Percentiles rank a stretch among this genome's conserved stretches.
Evolutionary conservation across 2,113 vertebrate genomes (phyloP).

Genomic region (Nothocercus nigrocapillus): DNA sequence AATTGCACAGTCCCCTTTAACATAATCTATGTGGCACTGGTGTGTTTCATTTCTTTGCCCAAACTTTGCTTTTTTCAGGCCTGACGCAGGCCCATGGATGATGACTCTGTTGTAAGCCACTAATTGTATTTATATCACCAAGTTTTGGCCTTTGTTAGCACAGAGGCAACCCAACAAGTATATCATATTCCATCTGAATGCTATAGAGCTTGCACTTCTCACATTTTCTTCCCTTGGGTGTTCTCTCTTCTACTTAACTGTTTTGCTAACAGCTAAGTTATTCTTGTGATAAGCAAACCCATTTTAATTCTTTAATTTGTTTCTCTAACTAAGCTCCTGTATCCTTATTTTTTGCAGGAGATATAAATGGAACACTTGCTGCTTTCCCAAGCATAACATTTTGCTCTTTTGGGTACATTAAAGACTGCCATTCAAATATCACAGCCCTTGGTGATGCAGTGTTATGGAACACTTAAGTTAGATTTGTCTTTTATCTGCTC

Average conservation of each 20-base stretch:
- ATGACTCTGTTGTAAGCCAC: background rate
- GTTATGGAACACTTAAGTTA: constrained; percentile 10
- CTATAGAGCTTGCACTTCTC: background rate
- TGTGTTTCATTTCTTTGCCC: background rate
- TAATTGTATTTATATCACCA: background rate
- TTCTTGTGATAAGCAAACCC: background rate
- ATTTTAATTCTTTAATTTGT: background rate
- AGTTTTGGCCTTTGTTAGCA: background rate
- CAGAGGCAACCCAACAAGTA: background rate
- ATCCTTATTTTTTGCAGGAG: background rate
- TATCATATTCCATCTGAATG: background rate
- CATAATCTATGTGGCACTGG: background rate
- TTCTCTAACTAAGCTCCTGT: background rate
- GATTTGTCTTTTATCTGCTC: background rate
- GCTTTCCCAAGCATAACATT: background rate
- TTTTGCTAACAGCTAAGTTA: background rate
- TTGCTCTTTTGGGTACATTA: background rate
- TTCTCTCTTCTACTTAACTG: background rate
- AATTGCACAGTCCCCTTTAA: background rate
- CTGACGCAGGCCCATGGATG: background rate
- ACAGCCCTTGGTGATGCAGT: background rate
- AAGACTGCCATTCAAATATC: background rate
- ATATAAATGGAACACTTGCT: constrained; percentile 4
- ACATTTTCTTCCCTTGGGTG: background rate
- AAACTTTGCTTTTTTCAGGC: background rate